Base-by-base conservation (phyloP, 2,113 vertebrate genomes). In the Spilogale gracilis region DNA sequence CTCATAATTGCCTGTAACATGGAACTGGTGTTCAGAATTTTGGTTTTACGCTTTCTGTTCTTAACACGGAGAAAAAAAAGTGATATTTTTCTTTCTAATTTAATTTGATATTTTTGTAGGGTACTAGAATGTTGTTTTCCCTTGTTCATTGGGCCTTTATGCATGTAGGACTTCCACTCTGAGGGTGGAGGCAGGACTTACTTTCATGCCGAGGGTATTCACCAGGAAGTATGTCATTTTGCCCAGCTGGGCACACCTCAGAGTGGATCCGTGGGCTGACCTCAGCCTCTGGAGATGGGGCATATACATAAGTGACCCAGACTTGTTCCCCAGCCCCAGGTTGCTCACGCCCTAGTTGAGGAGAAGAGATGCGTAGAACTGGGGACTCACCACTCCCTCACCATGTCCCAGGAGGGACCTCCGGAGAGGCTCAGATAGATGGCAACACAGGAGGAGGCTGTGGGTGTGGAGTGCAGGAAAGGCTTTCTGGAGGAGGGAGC, bases 41-140 rank as follows among this genome's bases (percentile, higher is more conserved):
- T 82, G 38, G 21, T 27, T 93, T 81, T 74, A 94, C 89, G 67
- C 67, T 74, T 54, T 67, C 23, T 79, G 0, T 76, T 91, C n/a
- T 81, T 89, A 86, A 38, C 86, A 52, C 21, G 82, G 84, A 88
- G 27, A 90, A 20, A 16, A 93, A 67, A 52, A 52, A 87, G 82
- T 50, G 82, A 38, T 45, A 38, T 48, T 93, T 97, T 52, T 92
- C 16, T 69, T 48, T 30, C 74, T 50, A 54, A 82, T 90, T 87
- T 79, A 82, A 80, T 67, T 48, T 9, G 32, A 38, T 50, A 30
- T 43, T 94, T 92, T 86, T 27, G 63, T 71, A 25, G 3, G 52
- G 13, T 86, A 20, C 60, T 88, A 50, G 82, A 85, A 56, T 61
- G 48, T 50, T 32, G 13, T 92, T 87, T 92, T n/a, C 38, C 4